Percentiles rank a stretch among this genome's conserved stretches.
phyloP scores from a whole-genome alignment of 2,113 vertebrate genomes.

The Thalassoma bifasciatum region DNA sequence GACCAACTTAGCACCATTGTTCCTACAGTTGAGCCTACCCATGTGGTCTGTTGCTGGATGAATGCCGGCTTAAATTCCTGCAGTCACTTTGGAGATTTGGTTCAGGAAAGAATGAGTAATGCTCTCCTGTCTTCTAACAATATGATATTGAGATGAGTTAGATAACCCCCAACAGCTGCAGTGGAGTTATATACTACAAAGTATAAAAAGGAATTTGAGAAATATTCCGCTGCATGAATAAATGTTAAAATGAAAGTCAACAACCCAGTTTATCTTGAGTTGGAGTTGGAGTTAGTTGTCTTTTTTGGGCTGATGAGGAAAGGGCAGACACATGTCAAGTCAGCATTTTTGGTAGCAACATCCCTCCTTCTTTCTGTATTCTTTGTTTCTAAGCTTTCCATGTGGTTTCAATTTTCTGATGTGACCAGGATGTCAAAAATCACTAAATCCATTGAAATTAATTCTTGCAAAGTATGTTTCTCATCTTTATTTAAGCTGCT shows the following conservation, averaged over 20 bases:
- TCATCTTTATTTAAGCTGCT: conserved; percentile 28
- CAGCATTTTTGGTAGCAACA: conserved; percentile 34
- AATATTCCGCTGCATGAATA: conserved; percentile 39
- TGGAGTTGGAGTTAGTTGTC: conserved; percentile 27
- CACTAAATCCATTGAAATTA: conserved; percentile 21
- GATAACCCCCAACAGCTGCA: conserved; percentile 30
- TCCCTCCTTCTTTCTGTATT: conserved; percentile 18
- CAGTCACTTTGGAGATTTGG: conserved; percentile 16
- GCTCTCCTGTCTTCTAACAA: conserved; percentile 13
- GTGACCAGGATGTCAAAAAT: conserved; percentile 53
- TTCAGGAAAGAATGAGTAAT: conserved; percentile 55
- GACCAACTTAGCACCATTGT: conserved; percentile 58
- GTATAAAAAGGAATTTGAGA: not conserved
- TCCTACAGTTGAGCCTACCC: conserved; percentile 49
- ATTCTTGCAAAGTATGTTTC: conserved; percentile 28
- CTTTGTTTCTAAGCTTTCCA: conserved; percentile 32
- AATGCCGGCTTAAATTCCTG: conserved; percentile 18
- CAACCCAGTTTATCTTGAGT: conserved; percentile 11
- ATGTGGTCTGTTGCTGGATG: conserved; percentile 52
- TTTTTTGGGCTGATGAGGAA: conserved; percentile 31
- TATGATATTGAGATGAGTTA: conserved; percentile 8
- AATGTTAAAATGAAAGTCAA: conserved; percentile 26
- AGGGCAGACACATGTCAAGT: conserved; percentile 29
- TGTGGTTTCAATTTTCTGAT: conserved; percentile 44
- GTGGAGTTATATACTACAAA: not conserved